Evolutionary conservation across 2,888 invertebrate genomes (phyloP), one percentile per base, ranked within the genome.

Genomic region (Ypsolopha sequella): DNA sequence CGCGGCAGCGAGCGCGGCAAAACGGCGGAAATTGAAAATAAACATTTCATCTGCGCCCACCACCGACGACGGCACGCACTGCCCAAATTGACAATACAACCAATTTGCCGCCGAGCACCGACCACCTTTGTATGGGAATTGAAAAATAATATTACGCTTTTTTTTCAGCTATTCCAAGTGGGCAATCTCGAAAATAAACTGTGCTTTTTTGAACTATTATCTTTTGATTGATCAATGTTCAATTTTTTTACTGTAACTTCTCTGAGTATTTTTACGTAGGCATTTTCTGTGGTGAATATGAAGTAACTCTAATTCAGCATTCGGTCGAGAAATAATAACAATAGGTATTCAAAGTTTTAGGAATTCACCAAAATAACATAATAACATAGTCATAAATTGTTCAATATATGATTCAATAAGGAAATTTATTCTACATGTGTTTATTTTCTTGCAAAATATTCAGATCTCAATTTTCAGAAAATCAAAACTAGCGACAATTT

Each of bases 81-180:
- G 85, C 77, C 84, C 85, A 82, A 86, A 85, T 84, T 85, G 84
- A 85, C 85, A 85, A 86, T 86, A 85, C 85, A 82, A 81, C 84
- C 85, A 86, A 85, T 85, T 85, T 85, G 78, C 72, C 74, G 79
- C 73, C 75, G 79, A 80, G 67, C 74, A 67, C 75, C 77, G 80
- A 74, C 84, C 85, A 84, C 85, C 85, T 85, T 86, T 86, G 85
- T 84, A 80, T 82, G 80, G 73, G 82, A 85, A 86, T 86, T 80
- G 85, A 85, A 86, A 85, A 86, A 86, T 85, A 86, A 85, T 84
- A 86, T 85, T 82, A 81, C 80, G 74, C 76, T 80, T 38, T 52
- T 80, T 79, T 79, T 80, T 76, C 70, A 70, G 67, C 70, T 65
- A 71, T 59, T 65, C 72, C 73, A 72, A 74, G 73, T 73, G 67